Conservation (phyloP, 2,797 vertebrate genomes). For the Atherinosoma microstoma region DNA sequence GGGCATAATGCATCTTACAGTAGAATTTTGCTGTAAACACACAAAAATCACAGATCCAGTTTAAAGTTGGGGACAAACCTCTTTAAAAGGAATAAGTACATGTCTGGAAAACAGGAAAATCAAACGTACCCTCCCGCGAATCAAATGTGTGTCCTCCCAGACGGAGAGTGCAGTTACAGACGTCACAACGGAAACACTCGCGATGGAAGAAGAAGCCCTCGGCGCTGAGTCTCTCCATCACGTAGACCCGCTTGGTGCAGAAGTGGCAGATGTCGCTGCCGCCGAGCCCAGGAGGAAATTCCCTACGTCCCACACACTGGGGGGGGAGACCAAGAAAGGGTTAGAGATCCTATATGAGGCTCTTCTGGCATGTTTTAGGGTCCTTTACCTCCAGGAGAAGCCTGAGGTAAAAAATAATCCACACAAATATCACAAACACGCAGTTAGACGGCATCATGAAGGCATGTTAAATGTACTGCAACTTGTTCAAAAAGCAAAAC, state of each 20-base stretch:
- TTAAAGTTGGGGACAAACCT: neutral
- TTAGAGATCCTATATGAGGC: neutral
- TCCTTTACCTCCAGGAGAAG: neutral
- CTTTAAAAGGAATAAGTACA: neutral
- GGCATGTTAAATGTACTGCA: neutral
- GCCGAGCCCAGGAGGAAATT: constrained; percentile 85
- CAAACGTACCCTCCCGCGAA: constrained; percentile 87
- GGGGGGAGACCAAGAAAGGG: constrained; percentile 17
- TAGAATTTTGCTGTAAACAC: constrained; percentile 90
- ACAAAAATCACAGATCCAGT: neutral
- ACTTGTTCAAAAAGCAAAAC: neutral
- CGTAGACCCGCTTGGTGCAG: constrained; percentile 93
- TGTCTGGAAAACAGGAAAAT: neutral
- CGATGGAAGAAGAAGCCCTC: constrained; percentile 96
- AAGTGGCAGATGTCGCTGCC: constrained; percentile 94
- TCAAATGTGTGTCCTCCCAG: constrained; percentile 91
- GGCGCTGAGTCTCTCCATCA: constrained; percentile 94
- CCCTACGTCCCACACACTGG: constrained; percentile 86
- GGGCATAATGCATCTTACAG: constrained; percentile 93
- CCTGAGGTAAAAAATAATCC: neutral
- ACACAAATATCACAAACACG: neutral
- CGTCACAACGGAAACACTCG: constrained; percentile 94
- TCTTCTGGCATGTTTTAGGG: rapidly evolving
- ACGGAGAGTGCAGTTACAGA: constrained; percentile 89
- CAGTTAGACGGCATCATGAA: neutral